Evolutionary conservation across 2,113 vertebrate genomes (phyloP).

Genomic region (Solea senegalensis): DNA sequence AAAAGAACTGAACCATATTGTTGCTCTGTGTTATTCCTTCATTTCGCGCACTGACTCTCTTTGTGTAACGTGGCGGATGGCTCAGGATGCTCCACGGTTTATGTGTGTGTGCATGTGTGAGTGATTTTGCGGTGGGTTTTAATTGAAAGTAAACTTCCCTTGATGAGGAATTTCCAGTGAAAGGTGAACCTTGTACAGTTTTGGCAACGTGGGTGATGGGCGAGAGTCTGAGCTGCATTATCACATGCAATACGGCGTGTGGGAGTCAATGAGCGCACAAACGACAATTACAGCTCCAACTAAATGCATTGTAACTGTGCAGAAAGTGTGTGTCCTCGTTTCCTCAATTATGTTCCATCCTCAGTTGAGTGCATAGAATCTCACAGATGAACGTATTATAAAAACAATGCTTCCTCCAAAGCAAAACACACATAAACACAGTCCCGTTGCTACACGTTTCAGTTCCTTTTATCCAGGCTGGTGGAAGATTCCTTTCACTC

Average conservation of each 20-base stretch:
- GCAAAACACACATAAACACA: background rate
- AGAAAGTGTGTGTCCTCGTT: background rate
- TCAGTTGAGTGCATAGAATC: background rate
- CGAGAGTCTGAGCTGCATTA: background rate
- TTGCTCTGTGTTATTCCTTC: conserved; percentile 64
- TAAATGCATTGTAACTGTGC: background rate
- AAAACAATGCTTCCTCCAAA: too few species aligned
- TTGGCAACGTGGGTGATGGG: background rate
- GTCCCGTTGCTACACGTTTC: too few species aligned
- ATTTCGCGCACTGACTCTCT: conserved; percentile 58
- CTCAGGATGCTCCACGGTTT: conserved; percentile 45
- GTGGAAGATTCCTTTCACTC: conserved; percentile 30
- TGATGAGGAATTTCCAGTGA: conserved; percentile 46
- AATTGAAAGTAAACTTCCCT: conserved; percentile 67
- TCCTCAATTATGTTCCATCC: background rate
- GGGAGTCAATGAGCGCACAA: background rate
- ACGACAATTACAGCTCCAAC: background rate
- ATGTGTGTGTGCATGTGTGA: conserved; percentile 9
- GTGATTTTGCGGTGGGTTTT: conserved; percentile 48
- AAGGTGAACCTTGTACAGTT: conserved; percentile 39
- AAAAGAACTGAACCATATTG: conserved; percentile 68
- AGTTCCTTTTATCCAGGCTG: conserved; percentile 23
- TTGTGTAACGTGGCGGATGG: conserved; percentile 36
- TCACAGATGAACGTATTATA: too few species aligned
- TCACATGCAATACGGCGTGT: background rate